These are phyloP conservation scores for Drosophila mimetica DNA, from an alignment of 2,888 invertebrate genomes.

Conservation along the genomic window DNA sequence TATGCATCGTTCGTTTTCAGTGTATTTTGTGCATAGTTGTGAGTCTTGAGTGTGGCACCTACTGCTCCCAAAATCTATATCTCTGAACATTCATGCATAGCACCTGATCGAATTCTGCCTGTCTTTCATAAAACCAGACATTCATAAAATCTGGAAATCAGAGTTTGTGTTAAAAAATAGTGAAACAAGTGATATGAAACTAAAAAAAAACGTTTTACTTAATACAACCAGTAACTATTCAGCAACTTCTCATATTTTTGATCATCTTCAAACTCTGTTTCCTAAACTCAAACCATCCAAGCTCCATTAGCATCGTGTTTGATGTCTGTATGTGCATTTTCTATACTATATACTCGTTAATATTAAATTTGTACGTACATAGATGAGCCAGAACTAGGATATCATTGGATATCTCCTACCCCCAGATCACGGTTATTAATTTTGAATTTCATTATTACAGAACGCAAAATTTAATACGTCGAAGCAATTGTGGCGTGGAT, in stretches of 20 bases:
- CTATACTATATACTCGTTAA: slow-evolving; percentile 3
- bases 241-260: no score
- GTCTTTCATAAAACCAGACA: slow-evolving; percentile 46
- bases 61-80: slow-evolving; percentile 32
- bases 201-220: no score
- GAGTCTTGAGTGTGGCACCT: slow-evolving; percentile 48
- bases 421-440: slow-evolving; percentile 39
- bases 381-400: slow-evolving; percentile 3
- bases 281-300: slow-evolving; percentile 1
- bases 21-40: slow-evolving; percentile 63
- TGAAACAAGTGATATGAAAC: no score
- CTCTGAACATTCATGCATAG: slow-evolving; percentile 42
- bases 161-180: slow-evolving; percentile 6
- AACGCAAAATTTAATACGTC: slow-evolving; percentile 81
- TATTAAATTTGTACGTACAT: slow-evolving; percentile 47
- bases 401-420: background rate
- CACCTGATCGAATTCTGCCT: slow-evolving; percentile 59
- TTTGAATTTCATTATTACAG: slow-evolving; percentile 68
- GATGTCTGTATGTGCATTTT: slow-evolving; percentile 36
- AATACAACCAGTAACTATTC: no score
- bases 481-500: slow-evolving; percentile 82
- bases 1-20: slow-evolving; percentile 52
- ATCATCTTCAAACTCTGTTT: slow-evolving; percentile 17
- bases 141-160: slow-evolving; percentile 1
- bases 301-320: slow-evolving; percentile 40